These are phyloP conservation scores for Rhincodon typus DNA, from an alignment of 2,797 vertebrate genomes.

Conservation along the genomic window DNA sequence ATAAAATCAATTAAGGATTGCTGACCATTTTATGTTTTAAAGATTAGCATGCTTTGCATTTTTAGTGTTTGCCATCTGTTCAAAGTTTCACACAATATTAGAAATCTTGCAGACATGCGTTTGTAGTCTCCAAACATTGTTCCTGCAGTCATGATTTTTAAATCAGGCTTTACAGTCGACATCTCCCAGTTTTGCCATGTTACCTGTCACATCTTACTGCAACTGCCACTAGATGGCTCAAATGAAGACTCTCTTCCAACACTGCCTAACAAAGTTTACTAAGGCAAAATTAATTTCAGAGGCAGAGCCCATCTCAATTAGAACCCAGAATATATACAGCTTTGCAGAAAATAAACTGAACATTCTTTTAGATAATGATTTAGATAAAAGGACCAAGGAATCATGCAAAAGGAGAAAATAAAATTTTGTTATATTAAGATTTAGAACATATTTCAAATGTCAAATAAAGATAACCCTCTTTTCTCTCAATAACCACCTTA, in stretches of 20 bases:
- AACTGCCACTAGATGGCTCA: background rate
- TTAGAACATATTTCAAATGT: too few relatives aligned
- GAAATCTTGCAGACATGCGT: background rate
- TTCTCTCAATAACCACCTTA: too few relatives aligned
- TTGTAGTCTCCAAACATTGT: background rate
- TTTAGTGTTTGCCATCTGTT: background rate
- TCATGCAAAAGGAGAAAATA: too few relatives aligned
- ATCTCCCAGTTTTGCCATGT: background rate
- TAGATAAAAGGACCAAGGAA: background rate
- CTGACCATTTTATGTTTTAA: background rate
- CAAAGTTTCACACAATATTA: background rate
- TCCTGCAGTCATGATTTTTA: background rate
- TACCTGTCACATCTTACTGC: background rate
- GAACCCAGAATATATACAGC: background rate
- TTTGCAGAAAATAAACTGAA: background rate
- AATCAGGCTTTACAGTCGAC: background rate
- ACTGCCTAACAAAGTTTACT: background rate
- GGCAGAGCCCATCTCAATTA: background rate
- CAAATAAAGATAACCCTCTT: too few relatives aligned
- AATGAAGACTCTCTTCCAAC: background rate
- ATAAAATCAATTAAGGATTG: background rate
- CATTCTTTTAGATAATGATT: background rate
- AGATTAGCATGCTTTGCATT: background rate
- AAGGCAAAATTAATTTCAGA: background rate
- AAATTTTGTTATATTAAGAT: too few relatives aligned